phyloP scores from a whole-genome alignment of 2,797 vertebrate genomes.

The Rhynchotus rufescens region DNA sequence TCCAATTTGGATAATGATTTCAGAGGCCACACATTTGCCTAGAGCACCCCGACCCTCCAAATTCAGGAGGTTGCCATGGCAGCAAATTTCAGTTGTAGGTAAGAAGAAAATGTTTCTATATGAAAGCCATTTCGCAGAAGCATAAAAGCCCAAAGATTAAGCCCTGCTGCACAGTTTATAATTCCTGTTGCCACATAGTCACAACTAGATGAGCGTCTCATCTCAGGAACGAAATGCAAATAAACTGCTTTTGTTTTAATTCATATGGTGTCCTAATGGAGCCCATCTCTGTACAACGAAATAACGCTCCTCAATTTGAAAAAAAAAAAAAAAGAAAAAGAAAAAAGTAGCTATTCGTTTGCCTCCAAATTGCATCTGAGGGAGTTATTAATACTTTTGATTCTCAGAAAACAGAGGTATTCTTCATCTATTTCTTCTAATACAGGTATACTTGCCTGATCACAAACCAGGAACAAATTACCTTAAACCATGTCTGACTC shows the following conservation, averaged over 20 bases:
- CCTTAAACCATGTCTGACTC: slow-evolving; percentile 15
- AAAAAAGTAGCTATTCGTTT: slow-evolving; percentile 2
- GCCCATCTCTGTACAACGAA: background rate
- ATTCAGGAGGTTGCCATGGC: slow-evolving; percentile 69
- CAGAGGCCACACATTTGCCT: slow-evolving; percentile 42
- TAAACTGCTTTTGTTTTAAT: slow-evolving; percentile 55
- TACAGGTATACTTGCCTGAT: background rate
- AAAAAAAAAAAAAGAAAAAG: background rate
- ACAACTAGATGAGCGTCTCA: slow-evolving; percentile 6
- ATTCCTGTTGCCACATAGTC: slow-evolving; percentile 25
- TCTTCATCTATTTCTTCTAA: background rate
- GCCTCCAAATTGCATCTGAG: slow-evolving; percentile 19
- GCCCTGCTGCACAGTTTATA: slow-evolving; percentile 10
- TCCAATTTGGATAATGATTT: slow-evolving; percentile 5
- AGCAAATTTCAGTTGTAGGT: slow-evolving; percentile 70
- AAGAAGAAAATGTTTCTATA: slow-evolving; percentile 59
- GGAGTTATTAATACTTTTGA: slow-evolving; percentile 42
- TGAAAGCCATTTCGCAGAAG: slow-evolving; percentile 66
- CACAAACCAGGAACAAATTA: slow-evolving; percentile 34
- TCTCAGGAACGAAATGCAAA: slow-evolving; percentile 48
- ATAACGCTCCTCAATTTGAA: background rate
- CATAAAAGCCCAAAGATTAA: slow-evolving; percentile 63
- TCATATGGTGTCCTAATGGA: slow-evolving; percentile 27
- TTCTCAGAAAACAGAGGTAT: slow-evolving; percentile 25
- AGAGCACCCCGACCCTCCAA: slow-evolving; percentile 53